A percentile compares a stretch with the other conserved stretches of the same genome.
These are phyloP conservation scores for Polia nebulosa DNA, from an alignment of 2,888 invertebrate species.

Conservation along the genomic window DNA sequence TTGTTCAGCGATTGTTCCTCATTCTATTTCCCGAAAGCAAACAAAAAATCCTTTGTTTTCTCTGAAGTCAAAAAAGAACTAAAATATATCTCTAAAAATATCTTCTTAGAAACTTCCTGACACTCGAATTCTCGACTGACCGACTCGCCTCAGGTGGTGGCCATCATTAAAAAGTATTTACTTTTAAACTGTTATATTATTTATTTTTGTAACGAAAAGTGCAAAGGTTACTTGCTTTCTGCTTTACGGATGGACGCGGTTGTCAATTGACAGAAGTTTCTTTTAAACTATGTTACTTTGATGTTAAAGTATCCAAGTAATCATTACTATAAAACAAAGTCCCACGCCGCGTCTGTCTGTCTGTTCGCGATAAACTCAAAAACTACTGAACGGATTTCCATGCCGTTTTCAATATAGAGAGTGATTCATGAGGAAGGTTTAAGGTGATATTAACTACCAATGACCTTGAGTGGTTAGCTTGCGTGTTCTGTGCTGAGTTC, in stretches of 20 bases:
- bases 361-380: too few species aligned
- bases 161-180: constrained; percentile 8
- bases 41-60: not conserved
- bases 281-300: constrained; percentile 11
- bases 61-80: not conserved
- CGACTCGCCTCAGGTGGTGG: constrained; percentile 37
- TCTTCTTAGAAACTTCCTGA: constrained; percentile 22
- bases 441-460: too few species aligned
- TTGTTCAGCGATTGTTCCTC: not conserved
- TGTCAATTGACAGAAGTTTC: constrained; percentile 36
- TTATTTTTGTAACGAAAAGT: constrained; percentile 21
- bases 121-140: not conserved
- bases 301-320: not conserved
- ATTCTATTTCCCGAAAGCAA: constrained; percentile 1
- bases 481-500: too few species aligned
- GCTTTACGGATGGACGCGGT: not conserved
- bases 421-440: too few species aligned
- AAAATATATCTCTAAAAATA: constrained; percentile 13
- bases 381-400: too few species aligned
- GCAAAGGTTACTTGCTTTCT: constrained; percentile 45
- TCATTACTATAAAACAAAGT: too few species aligned
- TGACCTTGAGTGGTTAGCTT: too few species aligned
- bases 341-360: too few species aligned
- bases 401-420: too few species aligned
- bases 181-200: constrained; percentile 16